phyloP scores from a whole-genome alignment of 2,888 invertebrate species.

The Azorinus chamasolen region DNA sequence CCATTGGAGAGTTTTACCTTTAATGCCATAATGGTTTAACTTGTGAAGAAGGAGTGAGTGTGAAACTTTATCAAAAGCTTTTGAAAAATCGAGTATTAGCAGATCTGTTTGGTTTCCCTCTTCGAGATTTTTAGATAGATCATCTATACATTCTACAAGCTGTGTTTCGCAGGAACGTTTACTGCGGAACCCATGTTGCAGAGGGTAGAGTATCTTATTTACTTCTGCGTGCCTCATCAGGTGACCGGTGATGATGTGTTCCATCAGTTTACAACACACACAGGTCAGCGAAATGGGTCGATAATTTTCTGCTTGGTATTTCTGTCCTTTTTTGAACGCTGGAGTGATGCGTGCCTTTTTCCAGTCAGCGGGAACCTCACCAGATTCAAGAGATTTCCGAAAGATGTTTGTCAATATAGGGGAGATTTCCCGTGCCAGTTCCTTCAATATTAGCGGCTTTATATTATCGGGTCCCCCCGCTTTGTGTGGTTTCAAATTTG shows the following conservation, averaged over 20 bases:
- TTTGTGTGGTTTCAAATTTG: too few relatives aligned
- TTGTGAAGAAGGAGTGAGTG: conserved; percentile 28
- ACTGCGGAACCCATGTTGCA: conserved; percentile 29
- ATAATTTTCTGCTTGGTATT: background rate
- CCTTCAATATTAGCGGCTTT: too few relatives aligned
- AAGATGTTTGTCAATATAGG: too few relatives aligned
- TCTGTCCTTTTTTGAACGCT: too few relatives aligned
- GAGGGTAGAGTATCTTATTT: conserved; percentile 12
- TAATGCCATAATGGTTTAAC: conserved; percentile 27
- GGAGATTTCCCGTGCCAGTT: too few relatives aligned
- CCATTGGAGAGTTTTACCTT: background rate
- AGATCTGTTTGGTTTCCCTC: conserved; percentile 30
- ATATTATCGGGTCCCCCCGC: too few relatives aligned
- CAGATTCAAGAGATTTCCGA: background rate
- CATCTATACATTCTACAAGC: conserved; percentile 26
- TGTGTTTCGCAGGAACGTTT: conserved; percentile 32
- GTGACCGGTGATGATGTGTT: conserved; percentile 12
- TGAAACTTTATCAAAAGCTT: conserved; percentile 54
- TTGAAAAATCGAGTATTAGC: conserved; percentile 33
- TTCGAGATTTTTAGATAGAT: conserved; percentile 18
- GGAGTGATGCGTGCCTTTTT: too few relatives aligned
- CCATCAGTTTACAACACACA: too few relatives aligned
- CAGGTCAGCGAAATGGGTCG: too few relatives aligned
- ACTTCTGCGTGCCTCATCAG: conserved; percentile 5
- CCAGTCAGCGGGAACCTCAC: conserved; percentile 8